phyloP scores from a whole-genome alignment of 2,113 vertebrate genomes.

The Zosterops borbonicus region DNA sequence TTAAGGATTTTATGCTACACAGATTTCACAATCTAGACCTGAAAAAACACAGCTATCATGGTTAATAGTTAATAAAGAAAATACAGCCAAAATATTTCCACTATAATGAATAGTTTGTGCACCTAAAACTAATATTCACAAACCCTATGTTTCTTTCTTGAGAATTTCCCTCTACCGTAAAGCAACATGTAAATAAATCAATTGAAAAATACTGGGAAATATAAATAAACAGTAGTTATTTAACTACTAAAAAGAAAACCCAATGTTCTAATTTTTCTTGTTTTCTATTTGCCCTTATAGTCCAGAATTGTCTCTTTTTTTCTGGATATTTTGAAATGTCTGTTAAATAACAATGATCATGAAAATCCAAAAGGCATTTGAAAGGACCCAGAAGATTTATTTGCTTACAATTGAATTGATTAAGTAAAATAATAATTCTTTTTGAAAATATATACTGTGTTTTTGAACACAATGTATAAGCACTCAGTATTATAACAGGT shows the following conservation, averaged over 20 bases:
- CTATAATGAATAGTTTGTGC: background rate
- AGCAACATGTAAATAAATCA: slow-evolving; percentile 20
- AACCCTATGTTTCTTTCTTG: background rate
- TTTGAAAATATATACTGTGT: background rate
- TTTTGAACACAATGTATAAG: background rate
- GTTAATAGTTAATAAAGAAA: background rate
- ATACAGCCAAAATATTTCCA: background rate
- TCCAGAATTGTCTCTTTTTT: background rate
- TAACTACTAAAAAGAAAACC: background rate
- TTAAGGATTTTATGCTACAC: background rate
- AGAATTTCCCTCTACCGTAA: background rate
- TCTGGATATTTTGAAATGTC: background rate
- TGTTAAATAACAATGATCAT: background rate
- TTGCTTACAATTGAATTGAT: background rate
- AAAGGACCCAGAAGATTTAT: background rate
- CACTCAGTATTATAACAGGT: background rate
- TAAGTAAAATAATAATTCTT: background rate
- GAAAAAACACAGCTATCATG: background rate
- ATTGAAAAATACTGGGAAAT: background rate
- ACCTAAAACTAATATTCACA: background rate
- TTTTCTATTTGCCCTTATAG: background rate
- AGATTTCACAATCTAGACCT: background rate
- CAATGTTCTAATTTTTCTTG: background rate
- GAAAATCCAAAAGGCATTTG: background rate
- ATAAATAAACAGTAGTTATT: background rate